phyloP scores from a whole-genome alignment of 2,888 invertebrate species.

The Diogma glabrata region DNA sequence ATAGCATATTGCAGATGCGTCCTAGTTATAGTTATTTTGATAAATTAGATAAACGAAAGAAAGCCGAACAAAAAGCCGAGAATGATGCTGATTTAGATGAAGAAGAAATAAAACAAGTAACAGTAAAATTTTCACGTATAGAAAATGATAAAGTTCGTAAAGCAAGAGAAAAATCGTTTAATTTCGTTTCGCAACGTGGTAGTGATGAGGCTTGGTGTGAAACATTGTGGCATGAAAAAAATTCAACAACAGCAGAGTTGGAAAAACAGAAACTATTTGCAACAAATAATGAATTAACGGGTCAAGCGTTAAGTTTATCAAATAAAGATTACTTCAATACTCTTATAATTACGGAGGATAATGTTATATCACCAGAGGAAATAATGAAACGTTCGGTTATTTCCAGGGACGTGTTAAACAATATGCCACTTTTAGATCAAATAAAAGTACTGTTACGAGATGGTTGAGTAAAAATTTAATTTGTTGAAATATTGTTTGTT shows the following conservation, averaged over 20 bases:
- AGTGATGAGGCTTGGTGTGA: conserved; percentile 75
- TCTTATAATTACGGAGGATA: background rate
- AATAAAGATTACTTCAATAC: conserved; percentile 49
- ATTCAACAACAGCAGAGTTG: conserved; percentile 54
- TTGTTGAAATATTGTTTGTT: too few relatives aligned
- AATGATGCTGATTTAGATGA: conserved; percentile 40
- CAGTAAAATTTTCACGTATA: conserved; percentile 68
- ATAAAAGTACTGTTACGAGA: conserved; percentile 61
- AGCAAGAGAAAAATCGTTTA: conserved; percentile 64
- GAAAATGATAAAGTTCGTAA: conserved; percentile 64
- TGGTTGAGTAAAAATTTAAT: too few relatives aligned
- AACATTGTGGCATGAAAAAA: conserved; percentile 51
- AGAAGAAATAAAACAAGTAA: conserved; percentile 48
- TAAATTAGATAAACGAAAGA: conserved; percentile 57
- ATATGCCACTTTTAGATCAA: conserved; percentile 57
- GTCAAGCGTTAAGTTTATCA: conserved; percentile 44
- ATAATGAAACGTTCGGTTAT: conserved; percentile 7
- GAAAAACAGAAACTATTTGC: conserved; percentile 50
- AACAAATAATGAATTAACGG: conserved; percentile 41
- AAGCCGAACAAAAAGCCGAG: conserved; percentile 39
- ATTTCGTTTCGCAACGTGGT: conserved; percentile 57
- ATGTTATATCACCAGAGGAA: background rate
- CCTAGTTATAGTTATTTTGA: conserved; percentile 73
- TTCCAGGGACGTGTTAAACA: conserved; percentile 40
- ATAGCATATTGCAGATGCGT: conserved; percentile 64